phyloP scores from a whole-genome alignment of 1,140 invertebrate species.

The Marisa cornuarietis region DNA sequence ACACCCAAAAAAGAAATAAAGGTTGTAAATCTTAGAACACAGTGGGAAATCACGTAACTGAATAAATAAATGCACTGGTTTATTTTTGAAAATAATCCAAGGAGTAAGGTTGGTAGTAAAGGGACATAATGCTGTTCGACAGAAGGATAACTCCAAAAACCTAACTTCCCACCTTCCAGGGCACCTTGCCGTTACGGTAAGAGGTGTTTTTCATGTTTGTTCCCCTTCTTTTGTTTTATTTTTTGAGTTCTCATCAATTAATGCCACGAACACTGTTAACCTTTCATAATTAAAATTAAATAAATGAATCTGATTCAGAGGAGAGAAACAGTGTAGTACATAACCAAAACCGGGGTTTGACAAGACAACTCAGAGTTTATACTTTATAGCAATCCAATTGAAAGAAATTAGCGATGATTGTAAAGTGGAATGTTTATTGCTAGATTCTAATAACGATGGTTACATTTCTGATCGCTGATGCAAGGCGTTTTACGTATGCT shows the following conservation, averaged over 20 bases:
- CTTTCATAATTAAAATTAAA: too few relatives aligned
- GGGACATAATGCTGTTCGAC: neutral
- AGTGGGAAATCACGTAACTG: too few relatives aligned
- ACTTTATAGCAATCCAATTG: neutral
- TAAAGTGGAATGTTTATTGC: neutral
- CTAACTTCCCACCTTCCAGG: neutral
- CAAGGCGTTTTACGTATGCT: too few relatives aligned
- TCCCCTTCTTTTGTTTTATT: too few relatives aligned
- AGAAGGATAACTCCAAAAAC: neutral
- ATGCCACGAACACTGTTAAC: neutral
- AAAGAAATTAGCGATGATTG: neutral
- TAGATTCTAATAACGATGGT: neutral
- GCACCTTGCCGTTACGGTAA: too few relatives aligned
- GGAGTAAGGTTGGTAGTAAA: too few relatives aligned
- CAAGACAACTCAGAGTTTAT: too few relatives aligned
- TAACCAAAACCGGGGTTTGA: neutral
- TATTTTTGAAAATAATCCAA: neutral
- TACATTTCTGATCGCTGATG: neutral
- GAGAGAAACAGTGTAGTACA: neutral
- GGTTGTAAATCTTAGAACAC: neutral
- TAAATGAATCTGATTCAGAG: neutral
- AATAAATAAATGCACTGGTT: neutral
- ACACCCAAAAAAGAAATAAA: neutral
- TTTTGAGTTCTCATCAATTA: neutral
- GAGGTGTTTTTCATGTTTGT: too few relatives aligned